Evolutionary conservation across 2,797 vertebrate genomes (phyloP), one percentile per base, ranked within the genome.

Genomic region (Urophycis tenuis): DNA sequence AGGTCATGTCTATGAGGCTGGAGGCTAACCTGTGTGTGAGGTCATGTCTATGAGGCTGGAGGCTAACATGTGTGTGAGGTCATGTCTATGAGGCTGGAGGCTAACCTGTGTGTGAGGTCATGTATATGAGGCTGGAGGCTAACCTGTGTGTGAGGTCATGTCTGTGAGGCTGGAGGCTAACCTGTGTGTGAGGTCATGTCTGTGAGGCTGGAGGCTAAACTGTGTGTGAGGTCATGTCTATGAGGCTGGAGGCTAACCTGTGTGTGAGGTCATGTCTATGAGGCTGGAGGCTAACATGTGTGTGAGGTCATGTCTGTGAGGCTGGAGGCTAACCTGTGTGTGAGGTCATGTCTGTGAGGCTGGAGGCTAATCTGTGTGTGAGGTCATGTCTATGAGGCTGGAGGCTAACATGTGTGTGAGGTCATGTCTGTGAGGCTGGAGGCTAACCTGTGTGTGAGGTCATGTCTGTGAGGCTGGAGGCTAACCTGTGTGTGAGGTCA

Each of bases 401-500:
- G 41, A 4, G 15, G 41, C 70, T 7, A 2, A 71, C 33, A 15
- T 32, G 70, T 71, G 69, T 31, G 12, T 32, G 25, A 32, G 70
- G 30, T 31, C 22, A 31, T 70, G 67, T 70, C 67, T 31, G 12
- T 2, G 31, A 30, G 5, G 12, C 17, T 32, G 25, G 33, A 10
- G n/a, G 67, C 41, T 87, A 79, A 96, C 95, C 97, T 41, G 74
- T 91, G 89, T 99, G 97, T 25, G 17, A 25, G n/a, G n/a, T 30
- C 30, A 22, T 71, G 70, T 71, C 31, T 34, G 7, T 12, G 35
- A 35, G 22, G 33, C 12, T 25, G 30, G 35, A 14, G 30, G 73
- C 49, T 87, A 79, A 96, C 96, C 97, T 41, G 73, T 91, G 89
- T 99, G 97, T 75, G 22, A 92, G 80, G 89, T 89, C 97, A 98